Conservation (phyloP, 1,140 invertebrate species). For the Drosophila subpulchrella region DNA sequence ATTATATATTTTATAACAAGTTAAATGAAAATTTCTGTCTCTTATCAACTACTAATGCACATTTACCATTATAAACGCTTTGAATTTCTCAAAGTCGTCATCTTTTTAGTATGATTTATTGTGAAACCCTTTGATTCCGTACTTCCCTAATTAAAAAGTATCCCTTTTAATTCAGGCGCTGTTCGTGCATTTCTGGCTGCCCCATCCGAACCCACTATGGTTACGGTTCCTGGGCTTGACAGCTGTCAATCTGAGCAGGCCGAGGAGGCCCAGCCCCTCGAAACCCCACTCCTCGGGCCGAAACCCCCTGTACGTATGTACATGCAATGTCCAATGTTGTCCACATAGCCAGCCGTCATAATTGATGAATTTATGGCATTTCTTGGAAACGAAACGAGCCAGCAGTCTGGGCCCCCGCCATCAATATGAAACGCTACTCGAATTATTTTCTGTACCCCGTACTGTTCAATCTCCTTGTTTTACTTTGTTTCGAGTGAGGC, state of each 20-base stretch:
- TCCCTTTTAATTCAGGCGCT: conserved; percentile 27
- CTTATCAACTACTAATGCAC: no score
- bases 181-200: conserved; percentile 16
- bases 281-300: background rate
- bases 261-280: conserved; percentile 12
- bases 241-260: conserved; percentile 62
- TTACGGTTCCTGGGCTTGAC: conserved; percentile 30
- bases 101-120: conserved; percentile 24
- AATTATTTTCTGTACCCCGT: conserved; percentile 54
- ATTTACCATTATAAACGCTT: background rate
- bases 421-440: conserved; percentile 50
- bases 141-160: conserved; percentile 33
- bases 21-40: no score
- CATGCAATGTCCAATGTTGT: conserved; percentile 46
- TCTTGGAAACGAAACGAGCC: conserved; percentile 57
- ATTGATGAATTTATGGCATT: conserved; percentile 81
- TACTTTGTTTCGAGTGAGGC: conserved; percentile 70
- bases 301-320: background rate
- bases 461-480: conserved; percentile 68
- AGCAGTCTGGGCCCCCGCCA: conserved; percentile 33
- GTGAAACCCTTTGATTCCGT: background rate
- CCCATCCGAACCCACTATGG: background rate
- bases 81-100: background rate
- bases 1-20: no score
- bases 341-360: conserved; percentile 70